Base-by-base conservation (phyloP, 2,113 vertebrate species). In the Syngnathus scovelli region DNA sequence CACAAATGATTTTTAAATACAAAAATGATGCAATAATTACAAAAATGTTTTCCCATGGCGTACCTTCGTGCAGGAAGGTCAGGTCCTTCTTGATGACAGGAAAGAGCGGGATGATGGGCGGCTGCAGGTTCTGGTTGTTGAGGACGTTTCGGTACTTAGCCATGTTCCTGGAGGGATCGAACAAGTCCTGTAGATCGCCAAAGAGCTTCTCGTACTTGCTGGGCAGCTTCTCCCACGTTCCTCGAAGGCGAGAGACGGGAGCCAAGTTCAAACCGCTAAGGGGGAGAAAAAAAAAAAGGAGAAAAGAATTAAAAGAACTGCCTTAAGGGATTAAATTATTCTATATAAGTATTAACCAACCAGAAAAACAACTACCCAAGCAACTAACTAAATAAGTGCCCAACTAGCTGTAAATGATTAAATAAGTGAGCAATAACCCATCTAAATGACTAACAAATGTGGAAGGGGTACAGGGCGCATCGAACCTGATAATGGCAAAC, bases 11-110 rank as follows among this genome's bases (percentile, higher is more conserved):
- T 19, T 18, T 7, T 49, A 49, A 48, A 46, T 6, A 43, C 15
- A 48, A 46, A 4, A 46, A 13, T 46, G 44, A 5, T 5, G 5
- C 15, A 15, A 48, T 15, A 15, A 48, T 48, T 15, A 5, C 13
- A 48, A 48, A 23, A 15, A n/a, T 1, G 39, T 8, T 64, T 36
- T 44, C 9, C 33, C 52, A 67, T 69, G 23, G 15, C 23, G 37
- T 88, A 98, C 97, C 96, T 93, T 99, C 96, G 2, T 99, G 97
- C 61, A 99, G 92, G 83, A 99, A 99, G 0, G 97, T 99, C 68
- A 99, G 95, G 83, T 99, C 97, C 86, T 99, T 99, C 90, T 99
- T 99, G 86, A 99, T 98, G 83, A 99, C 95, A 3, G 97, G 97
- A 83, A 99, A 98, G 37, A 99, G 85, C 3, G 97, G 97, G 71